Base-by-base conservation (phyloP, 2,797 vertebrate species). In the Sebastes iracundus region DNA sequence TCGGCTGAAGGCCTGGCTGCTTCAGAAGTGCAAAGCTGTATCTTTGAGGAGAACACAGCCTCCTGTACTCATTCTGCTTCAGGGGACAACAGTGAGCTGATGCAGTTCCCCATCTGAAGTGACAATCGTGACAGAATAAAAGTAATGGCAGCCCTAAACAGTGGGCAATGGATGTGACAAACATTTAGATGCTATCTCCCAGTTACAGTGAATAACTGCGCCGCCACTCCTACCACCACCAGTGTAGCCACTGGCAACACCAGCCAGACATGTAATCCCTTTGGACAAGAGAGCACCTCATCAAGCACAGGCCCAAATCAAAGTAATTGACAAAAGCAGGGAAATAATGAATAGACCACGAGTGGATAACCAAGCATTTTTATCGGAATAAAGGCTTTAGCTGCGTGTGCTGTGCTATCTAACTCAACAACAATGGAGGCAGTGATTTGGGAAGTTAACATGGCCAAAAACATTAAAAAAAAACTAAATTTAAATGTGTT, bases 121-220 rank as follows among this genome's bases (percentile, higher is more conserved):
- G 95, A 96, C 95, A 93, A 92, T 93, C 93, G 82, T 95, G 94
- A 95, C 94, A 95, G 93, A 93, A 93, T 94, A 94, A 94, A 95
- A 95, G 94, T 93, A 94, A 95, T 90, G 89, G 88, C 87, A 83
- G 87, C 83, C 85, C 88, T 93, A 93, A 95, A 95, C 93, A 94
- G 82, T 65, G 86, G 90, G 85, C 92, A 90, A 91, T 86, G 81
- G 91, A 95, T 95, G 93, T 95, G 94, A 96, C 95, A 96, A 96
- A 96, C 94, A 95, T 95, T 96, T 95, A 95, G 94, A 96, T 93
- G 91, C 88, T 95, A 96, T 95, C 94, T 94, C 93, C 90, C 92
- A 92, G 94, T 95, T 94, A 92, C 89, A 93, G 90, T 90, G 93
- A 94, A 91, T 92, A 90, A 94, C 88, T 88, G 83, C 63, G 49